Conservation (phyloP, 2,888 invertebrate species). For the Yponomeuta evonymella region DNA sequence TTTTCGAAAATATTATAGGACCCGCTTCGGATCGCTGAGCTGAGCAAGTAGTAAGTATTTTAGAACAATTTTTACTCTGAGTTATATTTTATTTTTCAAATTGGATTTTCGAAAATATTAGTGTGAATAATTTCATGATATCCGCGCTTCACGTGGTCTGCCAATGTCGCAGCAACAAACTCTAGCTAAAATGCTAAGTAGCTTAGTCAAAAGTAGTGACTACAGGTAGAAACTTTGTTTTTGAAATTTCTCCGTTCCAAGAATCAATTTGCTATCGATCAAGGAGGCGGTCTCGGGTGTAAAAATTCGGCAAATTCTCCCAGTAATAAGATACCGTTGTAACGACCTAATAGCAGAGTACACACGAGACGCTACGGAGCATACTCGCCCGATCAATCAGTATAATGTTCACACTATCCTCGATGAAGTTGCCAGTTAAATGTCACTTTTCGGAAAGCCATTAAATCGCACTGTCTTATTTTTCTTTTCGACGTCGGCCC, state of each 20-base stretch:
- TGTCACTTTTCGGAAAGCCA: slow-evolving; percentile 18
- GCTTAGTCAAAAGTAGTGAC: background rate
- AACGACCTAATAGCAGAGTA: slow-evolving; percentile 42
- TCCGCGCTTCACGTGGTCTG: too few relatives aligned
- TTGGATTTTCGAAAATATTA: too few relatives aligned
- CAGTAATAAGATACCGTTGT: slow-evolving; percentile 48
- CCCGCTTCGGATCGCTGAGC: too few relatives aligned
- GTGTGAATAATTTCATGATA: too few relatives aligned
- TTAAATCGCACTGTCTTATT: slow-evolving; percentile 3
- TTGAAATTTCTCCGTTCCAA: slow-evolving; percentile 52
- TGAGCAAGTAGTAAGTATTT: too few relatives aligned
- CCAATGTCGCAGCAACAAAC: too few relatives aligned
- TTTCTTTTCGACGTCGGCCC: background rate
- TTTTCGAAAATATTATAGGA: too few relatives aligned
- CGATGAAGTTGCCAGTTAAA: slow-evolving; percentile 5
- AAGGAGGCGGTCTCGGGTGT: slow-evolving; percentile 39
- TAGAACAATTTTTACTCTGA: too few relatives aligned
- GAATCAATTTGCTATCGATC: slow-evolving; percentile 48
- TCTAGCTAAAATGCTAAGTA: background rate
- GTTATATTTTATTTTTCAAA: too few relatives aligned
- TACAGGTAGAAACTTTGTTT: slow-evolving; percentile 19
- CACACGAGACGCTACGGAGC: slow-evolving; percentile 19
- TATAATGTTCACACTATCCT: slow-evolving; percentile 28
- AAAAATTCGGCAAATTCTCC: slow-evolving; percentile 40
- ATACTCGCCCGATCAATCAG: slow-evolving; percentile 35